Conservation (phyloP, 2,797 vertebrate genomes). For the Valencia hispanica region DNA sequence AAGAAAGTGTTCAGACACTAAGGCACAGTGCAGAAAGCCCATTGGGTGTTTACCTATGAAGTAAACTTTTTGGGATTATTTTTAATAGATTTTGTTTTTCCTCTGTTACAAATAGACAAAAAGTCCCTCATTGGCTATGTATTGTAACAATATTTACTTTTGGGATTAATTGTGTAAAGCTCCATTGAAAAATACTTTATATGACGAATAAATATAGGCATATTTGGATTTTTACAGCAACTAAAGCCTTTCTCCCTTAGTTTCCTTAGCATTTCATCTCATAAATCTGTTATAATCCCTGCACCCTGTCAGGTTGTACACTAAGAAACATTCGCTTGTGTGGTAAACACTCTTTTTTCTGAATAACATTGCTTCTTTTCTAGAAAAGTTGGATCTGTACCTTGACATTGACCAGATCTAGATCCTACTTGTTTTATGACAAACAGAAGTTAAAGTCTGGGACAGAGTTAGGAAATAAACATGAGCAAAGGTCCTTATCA, state of each 20-base stretch:
- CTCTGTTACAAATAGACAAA: constrained; percentile 21
- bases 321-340: neutral
- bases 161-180: neutral
- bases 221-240: neutral
- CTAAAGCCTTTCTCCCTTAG: neutral
- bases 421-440: neutral
- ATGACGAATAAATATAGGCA: neutral
- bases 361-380: neutral
- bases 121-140: constrained; percentile 11
- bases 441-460: neutral
- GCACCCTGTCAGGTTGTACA: no score
- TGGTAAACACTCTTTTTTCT: neutral
- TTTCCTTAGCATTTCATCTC: neutral
- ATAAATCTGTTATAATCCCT: neutral
- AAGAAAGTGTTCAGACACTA: constrained; percentile 45
- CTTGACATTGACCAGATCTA: neutral
- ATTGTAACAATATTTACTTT: neutral
- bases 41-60: constrained; percentile 49
- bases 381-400: neutral
- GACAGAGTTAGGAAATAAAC: no score
- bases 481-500: no score
- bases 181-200: neutral
- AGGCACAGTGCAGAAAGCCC: constrained; percentile 50
- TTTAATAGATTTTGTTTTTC: constrained; percentile 33
- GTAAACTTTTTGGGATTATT: constrained; percentile 31